These are phyloP conservation scores for Macrosteles quadrilineatus DNA, from an alignment of 1,140 invertebrate genomes.

Conservation along the genomic window DNA sequence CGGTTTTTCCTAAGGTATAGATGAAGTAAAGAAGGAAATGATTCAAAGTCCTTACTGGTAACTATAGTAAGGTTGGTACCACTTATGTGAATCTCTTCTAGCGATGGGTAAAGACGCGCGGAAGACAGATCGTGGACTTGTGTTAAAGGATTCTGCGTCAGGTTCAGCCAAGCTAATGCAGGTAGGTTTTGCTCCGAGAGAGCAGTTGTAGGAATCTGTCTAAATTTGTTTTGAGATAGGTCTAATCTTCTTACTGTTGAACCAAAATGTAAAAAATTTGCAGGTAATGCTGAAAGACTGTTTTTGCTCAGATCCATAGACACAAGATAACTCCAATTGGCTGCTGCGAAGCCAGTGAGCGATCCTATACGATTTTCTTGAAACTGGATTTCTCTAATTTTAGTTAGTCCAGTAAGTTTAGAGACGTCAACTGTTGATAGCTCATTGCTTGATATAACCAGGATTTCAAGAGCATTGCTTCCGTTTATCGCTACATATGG, in stretches of 20 bases:
- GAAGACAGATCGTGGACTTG: slow-evolving; percentile 68
- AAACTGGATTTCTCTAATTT: slow-evolving; percentile 72
- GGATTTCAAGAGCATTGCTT: slow-evolving; percentile 65
- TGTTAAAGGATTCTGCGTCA: slow-evolving; percentile 78
- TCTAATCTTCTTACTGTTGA: slow-evolving; percentile 71
- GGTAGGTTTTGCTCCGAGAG: slow-evolving; percentile 74
- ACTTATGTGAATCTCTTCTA: slow-evolving; percentile 79
- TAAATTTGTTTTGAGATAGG: slow-evolving; percentile 77
- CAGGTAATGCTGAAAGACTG: slow-evolving; percentile 70
- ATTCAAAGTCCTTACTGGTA: slow-evolving; percentile 84
- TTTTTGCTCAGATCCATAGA: slow-evolving; percentile 76
- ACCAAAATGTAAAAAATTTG: slow-evolving; percentile 73
- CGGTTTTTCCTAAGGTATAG: slow-evolving; percentile 73
- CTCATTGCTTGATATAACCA: slow-evolving; percentile 66
- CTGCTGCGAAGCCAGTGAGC: slow-evolving; percentile 72
- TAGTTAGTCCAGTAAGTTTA: slow-evolving; percentile 69
- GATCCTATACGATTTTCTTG: slow-evolving; percentile 73
- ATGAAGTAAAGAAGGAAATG: slow-evolving; percentile 76
- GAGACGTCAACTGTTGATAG: slow-evolving; percentile 72
- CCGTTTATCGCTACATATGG: slow-evolving; percentile 75
- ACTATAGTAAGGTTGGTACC: slow-evolving; percentile 82
- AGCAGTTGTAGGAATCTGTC: slow-evolving; percentile 76
- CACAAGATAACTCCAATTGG: slow-evolving; percentile 69
- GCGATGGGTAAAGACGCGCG: slow-evolving; percentile 39
- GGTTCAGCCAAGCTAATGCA: slow-evolving; percentile 70